phyloP scores from a whole-genome alignment of 2,888 invertebrate species.

The Pantelozetes paolii region DNA sequence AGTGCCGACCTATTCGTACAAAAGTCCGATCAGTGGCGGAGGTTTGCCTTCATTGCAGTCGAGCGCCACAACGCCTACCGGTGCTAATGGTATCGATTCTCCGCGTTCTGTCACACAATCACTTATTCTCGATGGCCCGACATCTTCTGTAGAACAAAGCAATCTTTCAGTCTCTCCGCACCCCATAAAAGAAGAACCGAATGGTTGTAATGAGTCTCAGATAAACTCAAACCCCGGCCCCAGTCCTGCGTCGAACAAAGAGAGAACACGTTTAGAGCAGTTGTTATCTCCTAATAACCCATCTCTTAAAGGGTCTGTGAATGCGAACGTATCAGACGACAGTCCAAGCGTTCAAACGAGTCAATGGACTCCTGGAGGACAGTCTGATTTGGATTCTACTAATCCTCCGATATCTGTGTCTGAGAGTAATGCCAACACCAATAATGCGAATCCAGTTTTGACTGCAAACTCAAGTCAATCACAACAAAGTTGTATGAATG shows the following conservation, averaged over 20 bases:
- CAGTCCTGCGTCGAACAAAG: constrained; percentile 31
- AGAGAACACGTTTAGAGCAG: constrained; percentile 35
- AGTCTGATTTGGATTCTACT: constrained; percentile 16
- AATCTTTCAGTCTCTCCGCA: constrained; percentile 25
- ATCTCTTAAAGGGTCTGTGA: constrained; percentile 16
- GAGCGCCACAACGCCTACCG: constrained; percentile 40
- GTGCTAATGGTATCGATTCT: constrained; percentile 38
- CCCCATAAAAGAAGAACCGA: constrained; percentile 17
- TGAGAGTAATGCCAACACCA: background rate
- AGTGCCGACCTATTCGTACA: constrained; percentile 39
- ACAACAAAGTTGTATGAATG: background rate
- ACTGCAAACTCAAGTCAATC: background rate
- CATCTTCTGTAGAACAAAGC: constrained; percentile 26
- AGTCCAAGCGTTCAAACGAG: background rate
- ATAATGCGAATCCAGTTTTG: background rate
- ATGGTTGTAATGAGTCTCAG: constrained; percentile 11
- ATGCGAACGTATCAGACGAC: constrained; percentile 10
- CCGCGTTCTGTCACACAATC: constrained; percentile 40
- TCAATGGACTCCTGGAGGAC: constrained; percentile 35
- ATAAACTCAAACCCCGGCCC: background rate
- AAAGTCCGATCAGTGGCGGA: constrained; percentile 37
- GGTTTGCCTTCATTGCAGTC: constrained; percentile 39
- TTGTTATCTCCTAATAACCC: constrained; percentile 31
- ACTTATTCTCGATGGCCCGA: constrained; percentile 26
- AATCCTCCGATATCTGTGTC: background rate